These are phyloP conservation scores for Hepsetus odoe DNA, from an alignment of 2,113 vertebrate genomes.

Conservation along the genomic window DNA sequence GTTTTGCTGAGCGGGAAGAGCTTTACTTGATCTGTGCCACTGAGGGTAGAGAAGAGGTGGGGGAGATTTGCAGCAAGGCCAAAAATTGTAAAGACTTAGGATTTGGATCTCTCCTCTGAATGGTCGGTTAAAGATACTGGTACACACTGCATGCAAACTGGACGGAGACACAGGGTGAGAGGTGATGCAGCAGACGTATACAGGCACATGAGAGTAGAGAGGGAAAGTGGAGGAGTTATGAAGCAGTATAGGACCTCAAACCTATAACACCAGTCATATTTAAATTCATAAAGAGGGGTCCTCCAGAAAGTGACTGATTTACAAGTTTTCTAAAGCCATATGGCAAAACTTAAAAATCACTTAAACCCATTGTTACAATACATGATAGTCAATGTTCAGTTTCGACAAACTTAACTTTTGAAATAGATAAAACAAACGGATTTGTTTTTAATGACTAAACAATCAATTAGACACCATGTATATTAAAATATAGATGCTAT, in stretches of 20 bases:
- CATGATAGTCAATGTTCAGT: no score
- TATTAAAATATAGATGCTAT: no score
- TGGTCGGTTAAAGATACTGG: not conserved
- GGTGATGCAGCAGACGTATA: not conserved
- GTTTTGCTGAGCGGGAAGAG: conserved; percentile 12
- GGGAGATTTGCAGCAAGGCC: not conserved
- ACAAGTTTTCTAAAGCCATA: no score
- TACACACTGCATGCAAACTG: conserved; percentile 15
- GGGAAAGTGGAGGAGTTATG: conserved; percentile 48
- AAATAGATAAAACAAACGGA: no score
- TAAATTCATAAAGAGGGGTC: conserved; percentile 7
- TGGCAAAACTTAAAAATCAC: no score
- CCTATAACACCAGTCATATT: not conserved
- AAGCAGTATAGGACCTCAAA: conserved; percentile 46
- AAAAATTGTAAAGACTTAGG: not conserved
- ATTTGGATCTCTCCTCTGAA: not conserved
- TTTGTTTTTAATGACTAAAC: no score
- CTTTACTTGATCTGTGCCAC: not conserved
- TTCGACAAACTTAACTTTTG: no score
- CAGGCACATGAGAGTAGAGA: not conserved
- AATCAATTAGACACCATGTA: no score
- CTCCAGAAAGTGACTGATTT: conserved; percentile 15
- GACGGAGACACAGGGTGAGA: conserved; percentile 43
- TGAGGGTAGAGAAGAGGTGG: conserved; percentile 22
- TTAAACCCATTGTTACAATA: no score